Evolutionary conservation across 2,113 vertebrate genomes (phyloP).

Genomic region (Benitochromis conjunctus): DNA sequence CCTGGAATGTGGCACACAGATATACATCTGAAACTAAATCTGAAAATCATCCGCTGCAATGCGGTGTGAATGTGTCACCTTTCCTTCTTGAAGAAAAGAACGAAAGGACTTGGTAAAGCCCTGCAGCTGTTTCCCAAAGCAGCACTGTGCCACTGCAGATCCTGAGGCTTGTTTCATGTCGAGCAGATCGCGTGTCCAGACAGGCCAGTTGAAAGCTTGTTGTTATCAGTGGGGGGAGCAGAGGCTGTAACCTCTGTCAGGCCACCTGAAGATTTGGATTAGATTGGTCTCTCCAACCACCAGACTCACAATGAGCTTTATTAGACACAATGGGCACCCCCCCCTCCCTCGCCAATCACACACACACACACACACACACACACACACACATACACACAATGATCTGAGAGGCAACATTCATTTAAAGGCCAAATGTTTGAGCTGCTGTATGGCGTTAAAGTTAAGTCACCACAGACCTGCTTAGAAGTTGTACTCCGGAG

Average conservation of each 20-base stretch:
- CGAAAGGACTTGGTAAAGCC: slow-evolving; percentile 13
- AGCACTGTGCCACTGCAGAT: slow-evolving; percentile 32
- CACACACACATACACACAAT: neutral
- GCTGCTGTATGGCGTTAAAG: neutral
- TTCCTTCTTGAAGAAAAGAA: neutral
- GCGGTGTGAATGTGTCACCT: slow-evolving; percentile 1
- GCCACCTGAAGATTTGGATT: slow-evolving; percentile 55
- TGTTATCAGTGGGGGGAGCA: slow-evolving; percentile 60
- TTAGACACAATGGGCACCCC: slow-evolving; percentile 22
- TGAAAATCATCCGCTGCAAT: neutral
- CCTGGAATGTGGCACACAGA: slow-evolving; percentile 23
- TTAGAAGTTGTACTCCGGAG: neutral
- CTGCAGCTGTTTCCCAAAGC: slow-evolving; percentile 43
- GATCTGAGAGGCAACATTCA: neutral
- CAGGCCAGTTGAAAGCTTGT: slow-evolving; percentile 66
- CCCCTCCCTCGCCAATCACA: neutral
- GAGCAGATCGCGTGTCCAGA: slow-evolving; percentile 52
- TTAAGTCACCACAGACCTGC: neutral
- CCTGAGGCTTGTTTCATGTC: slow-evolving; percentile 49
- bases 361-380: neutral
- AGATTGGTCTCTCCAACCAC: slow-evolving; percentile 24
- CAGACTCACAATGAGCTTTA: slow-evolving; percentile 34
- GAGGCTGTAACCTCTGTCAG: slow-evolving; percentile 52
- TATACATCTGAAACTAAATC: neutral
- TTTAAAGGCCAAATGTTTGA: slow-evolving; percentile 37